A percentile compares a stretch with the other conserved stretches of the same genome.
phyloP scores from a whole-genome alignment of 1,140 invertebrate species.

The Procambarus virginalis region DNA sequence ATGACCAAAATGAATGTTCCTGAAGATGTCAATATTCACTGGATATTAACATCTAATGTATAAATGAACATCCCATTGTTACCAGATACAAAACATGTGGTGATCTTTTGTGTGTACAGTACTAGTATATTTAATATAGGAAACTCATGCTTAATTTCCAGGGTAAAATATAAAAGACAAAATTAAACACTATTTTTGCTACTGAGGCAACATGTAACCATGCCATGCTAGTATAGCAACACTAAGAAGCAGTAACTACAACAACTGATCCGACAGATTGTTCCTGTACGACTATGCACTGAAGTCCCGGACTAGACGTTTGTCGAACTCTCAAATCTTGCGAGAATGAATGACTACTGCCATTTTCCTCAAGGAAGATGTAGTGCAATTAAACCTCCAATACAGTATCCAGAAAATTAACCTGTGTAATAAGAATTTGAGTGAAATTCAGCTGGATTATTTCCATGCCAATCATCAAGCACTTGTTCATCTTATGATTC shows the following conservation, averaged over 20 bases:
- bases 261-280: background rate
- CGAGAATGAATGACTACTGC: background rate
- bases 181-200: background rate
- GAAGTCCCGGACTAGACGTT: background rate
- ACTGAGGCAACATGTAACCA: background rate
- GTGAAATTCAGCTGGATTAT: background rate
- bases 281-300: background rate
- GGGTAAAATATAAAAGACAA: background rate
- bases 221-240: background rate
- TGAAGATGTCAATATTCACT: no score
- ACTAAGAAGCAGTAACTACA: background rate
- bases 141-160: background rate
- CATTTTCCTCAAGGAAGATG: background rate
- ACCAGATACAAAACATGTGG: no score
- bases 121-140: background rate
- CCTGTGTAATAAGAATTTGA: background rate
- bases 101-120: no score
- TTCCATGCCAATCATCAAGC: background rate
- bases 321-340: background rate
- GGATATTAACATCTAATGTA: no score
- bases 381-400: background rate
- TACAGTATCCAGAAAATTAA: slow-evolving; percentile 1
- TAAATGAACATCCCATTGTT: no score
- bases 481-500: background rate
- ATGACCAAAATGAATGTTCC: no score